A percentile compares a stretch with the other conserved stretches of the same genome.
Evolutionary conservation across 1,140 invertebrate genomes (phyloP).

Genomic region (Caerostris darwini): DNA sequence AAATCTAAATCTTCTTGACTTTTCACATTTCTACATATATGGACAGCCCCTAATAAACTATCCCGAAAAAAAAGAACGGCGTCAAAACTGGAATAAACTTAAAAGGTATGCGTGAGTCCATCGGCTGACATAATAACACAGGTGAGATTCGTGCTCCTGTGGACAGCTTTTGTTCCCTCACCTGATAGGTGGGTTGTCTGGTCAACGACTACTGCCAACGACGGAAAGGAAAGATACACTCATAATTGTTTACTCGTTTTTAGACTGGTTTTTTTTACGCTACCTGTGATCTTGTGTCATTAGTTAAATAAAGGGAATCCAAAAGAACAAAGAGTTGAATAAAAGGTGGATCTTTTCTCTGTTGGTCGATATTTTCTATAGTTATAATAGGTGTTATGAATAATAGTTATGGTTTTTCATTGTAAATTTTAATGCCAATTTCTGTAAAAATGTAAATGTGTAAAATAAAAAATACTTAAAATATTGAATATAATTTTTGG

Average conservation of each 20-base stretch:
- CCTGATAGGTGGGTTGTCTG: constrained; percentile 22
- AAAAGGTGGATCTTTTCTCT: not conserved
- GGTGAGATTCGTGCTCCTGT: constrained; percentile 14
- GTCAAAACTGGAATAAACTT: constrained; percentile 29
- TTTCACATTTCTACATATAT: not conserved
- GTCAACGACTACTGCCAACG: constrained; percentile 20
- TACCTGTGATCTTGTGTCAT: constrained; percentile 1
- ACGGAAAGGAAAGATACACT: not conserved
- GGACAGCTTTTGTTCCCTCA: not conserved
- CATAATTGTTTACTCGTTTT: not conserved
- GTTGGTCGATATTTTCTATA: too few relatives aligned
- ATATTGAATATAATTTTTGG: too few relatives aligned
- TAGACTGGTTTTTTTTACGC: constrained; percentile 15
- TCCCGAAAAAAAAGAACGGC: not conserved
- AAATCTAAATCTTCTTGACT: not conserved
- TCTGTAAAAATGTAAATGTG: too few relatives aligned
- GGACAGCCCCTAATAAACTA: not conserved
- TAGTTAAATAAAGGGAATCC: constrained; percentile 4
- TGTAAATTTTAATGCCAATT: too few relatives aligned
- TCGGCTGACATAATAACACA: constrained; percentile 60
- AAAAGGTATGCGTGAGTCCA: constrained; percentile 27
- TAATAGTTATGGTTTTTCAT: too few relatives aligned
- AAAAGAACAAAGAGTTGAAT: not conserved
- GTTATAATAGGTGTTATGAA: too few relatives aligned
- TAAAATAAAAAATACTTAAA: too few relatives aligned